Conservation (phyloP, 2,888 invertebrate genomes). For the Hypselothyrea guttata region DNA sequence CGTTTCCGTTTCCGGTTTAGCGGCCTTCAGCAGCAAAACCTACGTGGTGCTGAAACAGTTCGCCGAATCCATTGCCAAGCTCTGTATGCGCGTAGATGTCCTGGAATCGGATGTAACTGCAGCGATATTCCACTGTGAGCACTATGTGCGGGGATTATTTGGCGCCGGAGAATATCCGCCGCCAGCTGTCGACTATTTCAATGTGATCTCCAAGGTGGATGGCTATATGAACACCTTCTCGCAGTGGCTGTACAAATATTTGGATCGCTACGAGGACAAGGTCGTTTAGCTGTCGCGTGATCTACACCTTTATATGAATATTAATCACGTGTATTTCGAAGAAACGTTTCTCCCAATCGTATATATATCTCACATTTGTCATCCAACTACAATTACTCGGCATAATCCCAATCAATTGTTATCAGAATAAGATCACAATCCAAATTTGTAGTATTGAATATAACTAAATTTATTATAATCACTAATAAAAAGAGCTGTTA, state of each 20-base stretch:
- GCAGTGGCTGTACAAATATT: slow-evolving; percentile 73
- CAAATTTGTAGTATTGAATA: too few species aligned
- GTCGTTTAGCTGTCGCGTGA: slow-evolving; percentile 4
- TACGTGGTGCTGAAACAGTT: slow-evolving; percentile 77
- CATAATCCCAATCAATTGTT: too few species aligned
- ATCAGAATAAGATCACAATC: too few species aligned
- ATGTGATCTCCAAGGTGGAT: slow-evolving; percentile 74
- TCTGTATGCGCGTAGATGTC: slow-evolving; percentile 77
- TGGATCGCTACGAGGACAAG: slow-evolving; percentile 52
- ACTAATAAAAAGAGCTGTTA: too few species aligned
- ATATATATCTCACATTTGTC: too few species aligned
- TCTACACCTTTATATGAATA: too few species aligned
- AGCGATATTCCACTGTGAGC: slow-evolving; percentile 79
- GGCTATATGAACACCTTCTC: slow-evolving; percentile 71
- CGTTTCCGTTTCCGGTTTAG: slow-evolving; percentile 45
- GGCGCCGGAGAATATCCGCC: slow-evolving; percentile 65
- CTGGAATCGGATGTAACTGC: slow-evolving; percentile 74
- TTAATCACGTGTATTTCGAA: too few species aligned
- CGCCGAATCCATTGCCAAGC: slow-evolving; percentile 81
- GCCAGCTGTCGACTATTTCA: slow-evolving; percentile 62
- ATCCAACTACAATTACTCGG: too few species aligned
- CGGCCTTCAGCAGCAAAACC: slow-evolving; percentile 76
- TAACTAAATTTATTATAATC: too few species aligned
- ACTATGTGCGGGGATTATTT: slow-evolving; percentile 72
- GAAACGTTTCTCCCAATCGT: too few species aligned